phyloP scores from a whole-genome alignment of 2,797 vertebrate genomes.

The Leptodactylus fallax region DNA sequence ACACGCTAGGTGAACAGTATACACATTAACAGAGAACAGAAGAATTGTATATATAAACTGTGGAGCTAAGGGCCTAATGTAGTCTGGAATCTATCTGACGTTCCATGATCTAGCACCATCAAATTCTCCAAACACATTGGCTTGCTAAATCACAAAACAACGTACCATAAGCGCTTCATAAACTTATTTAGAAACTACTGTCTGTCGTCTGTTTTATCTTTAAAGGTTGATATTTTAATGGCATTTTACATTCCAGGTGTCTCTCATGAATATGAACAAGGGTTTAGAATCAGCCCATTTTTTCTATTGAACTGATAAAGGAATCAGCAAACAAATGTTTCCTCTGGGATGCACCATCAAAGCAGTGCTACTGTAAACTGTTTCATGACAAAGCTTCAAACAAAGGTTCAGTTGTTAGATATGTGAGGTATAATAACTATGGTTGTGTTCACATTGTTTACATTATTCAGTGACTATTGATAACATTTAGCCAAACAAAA shows the following conservation, averaged over 20 bases:
- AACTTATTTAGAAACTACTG: background rate
- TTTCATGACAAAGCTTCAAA: constrained; percentile 46
- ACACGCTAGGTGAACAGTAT: constrained; percentile 1
- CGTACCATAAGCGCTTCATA: background rate
- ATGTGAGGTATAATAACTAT: constrained; percentile 1
- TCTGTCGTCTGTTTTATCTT: constrained; percentile 5
- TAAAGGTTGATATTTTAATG: constrained; percentile 23
- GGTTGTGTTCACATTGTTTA: constrained; percentile 17
- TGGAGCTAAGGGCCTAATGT: constrained; percentile 1
- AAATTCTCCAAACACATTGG: constrained; percentile 21
- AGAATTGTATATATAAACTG: constrained; percentile 12
- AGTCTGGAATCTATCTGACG: constrained; percentile 22
- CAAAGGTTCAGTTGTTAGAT: constrained; percentile 28
- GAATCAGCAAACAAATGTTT: constrained; percentile 18
- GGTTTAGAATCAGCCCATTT: background rate
- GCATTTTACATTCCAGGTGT: constrained; percentile 7
- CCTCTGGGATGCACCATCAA: constrained; percentile 14
- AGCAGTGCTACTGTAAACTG: constrained; percentile 31
- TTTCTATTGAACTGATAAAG: background rate
- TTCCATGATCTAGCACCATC: background rate
- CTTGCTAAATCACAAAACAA: background rate
- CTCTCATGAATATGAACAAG: constrained; percentile 16
- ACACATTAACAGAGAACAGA: constrained; percentile 7
- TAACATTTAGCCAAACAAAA: constrained; percentile 1
- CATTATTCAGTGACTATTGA: background rate